These are phyloP conservation scores for Pteruthius melanotis DNA, from an alignment of 2,113 vertebrate species.

Conservation along the genomic window DNA sequence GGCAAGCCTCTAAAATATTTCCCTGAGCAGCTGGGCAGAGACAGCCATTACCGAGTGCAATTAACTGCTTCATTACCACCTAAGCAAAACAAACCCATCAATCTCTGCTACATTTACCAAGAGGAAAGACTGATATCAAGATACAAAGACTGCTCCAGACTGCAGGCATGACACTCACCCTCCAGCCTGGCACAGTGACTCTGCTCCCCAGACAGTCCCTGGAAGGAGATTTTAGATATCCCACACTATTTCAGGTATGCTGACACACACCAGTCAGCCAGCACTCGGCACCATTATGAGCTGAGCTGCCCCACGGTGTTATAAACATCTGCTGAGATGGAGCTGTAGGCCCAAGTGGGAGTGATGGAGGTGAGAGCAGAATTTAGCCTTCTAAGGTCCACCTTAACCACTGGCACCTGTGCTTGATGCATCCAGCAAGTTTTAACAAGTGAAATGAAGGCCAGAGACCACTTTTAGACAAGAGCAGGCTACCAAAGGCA, in stretches of 20 bases:
- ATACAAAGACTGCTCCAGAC: not conserved
- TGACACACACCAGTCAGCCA: not conserved
- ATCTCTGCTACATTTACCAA: not conserved
- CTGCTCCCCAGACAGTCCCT: not conserved
- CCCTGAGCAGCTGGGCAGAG: not conserved
- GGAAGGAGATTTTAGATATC: not conserved
- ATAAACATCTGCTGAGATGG: not conserved
- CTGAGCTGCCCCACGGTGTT: accelerated
- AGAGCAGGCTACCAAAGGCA: not conserved
- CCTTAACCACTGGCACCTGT: accelerated
- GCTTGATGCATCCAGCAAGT: not conserved
- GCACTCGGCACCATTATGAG: not conserved
- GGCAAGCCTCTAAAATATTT: not conserved
- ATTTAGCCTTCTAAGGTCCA: not conserved
- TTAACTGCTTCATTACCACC: conserved; percentile 39
- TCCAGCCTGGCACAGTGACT: not conserved
- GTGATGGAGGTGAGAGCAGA: not conserved
- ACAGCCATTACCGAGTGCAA: not conserved
- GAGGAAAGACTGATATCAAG: not conserved
- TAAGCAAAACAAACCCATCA: conserved; percentile 1
- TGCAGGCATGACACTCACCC: not conserved
- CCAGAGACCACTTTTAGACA: not conserved
- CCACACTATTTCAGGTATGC: not conserved
- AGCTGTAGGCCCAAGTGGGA: not conserved
- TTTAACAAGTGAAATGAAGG: not conserved